Percentiles rank a stretch among this genome's conserved stretches.
Evolutionary conservation across 2,888 invertebrate species (phyloP).

Genomic region (Spilarctia lutea): DNA sequence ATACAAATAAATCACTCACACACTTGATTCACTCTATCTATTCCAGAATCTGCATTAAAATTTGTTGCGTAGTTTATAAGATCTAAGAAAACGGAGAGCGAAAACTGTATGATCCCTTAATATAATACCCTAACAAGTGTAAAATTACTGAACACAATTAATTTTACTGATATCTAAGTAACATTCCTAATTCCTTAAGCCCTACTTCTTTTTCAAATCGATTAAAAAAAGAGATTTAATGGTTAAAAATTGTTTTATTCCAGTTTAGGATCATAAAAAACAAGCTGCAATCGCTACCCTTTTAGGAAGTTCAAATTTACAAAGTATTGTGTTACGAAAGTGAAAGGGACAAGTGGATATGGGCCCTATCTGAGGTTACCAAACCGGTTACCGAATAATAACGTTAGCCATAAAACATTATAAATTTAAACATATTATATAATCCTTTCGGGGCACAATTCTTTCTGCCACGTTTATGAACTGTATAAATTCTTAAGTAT

Average conservation of each 20-base stretch:
- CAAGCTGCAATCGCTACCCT: slow-evolving; percentile 1
- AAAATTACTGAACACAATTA: too few relatives aligned
- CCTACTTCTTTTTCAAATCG: too few relatives aligned
- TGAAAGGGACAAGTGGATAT: neutral
- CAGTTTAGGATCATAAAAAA: neutral
- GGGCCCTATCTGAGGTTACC: neutral
- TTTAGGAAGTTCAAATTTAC: slow-evolving; percentile 10
- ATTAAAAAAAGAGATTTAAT: too few relatives aligned
- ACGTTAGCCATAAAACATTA: slow-evolving; percentile 6
- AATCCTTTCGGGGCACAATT: slow-evolving; percentile 8
- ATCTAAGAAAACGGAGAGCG: too few relatives aligned
- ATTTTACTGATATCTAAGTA: too few relatives aligned
- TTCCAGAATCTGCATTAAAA: too few relatives aligned
- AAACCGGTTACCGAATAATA: neutral
- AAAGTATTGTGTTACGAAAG: slow-evolving; percentile 6
- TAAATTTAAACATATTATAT: slow-evolving; percentile 7
- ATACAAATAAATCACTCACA: too few relatives aligned
- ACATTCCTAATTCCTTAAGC: too few relatives aligned
- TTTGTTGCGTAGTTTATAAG: too few relatives aligned
- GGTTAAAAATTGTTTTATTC: neutral
- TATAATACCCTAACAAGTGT: too few relatives aligned
- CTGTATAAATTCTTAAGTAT: slow-evolving; percentile 39
- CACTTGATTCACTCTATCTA: too few relatives aligned
- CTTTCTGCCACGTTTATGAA: slow-evolving; percentile 30
- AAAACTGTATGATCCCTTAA: too few relatives aligned